phyloP scores from a whole-genome alignment of 2,888 invertebrate genomes.

The Diaphora mendica region DNA sequence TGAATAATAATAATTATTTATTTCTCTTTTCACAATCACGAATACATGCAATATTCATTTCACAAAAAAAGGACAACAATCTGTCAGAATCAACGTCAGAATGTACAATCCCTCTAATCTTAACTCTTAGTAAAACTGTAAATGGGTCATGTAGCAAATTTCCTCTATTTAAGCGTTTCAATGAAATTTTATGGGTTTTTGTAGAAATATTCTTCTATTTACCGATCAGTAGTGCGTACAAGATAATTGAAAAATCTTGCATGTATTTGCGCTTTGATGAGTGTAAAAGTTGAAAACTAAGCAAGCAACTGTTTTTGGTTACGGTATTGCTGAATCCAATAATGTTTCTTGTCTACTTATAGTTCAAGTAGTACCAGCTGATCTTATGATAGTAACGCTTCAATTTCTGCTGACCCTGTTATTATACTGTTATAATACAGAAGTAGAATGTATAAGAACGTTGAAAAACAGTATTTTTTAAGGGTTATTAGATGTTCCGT shows the following conservation, averaged over 20 bases:
- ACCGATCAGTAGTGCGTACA: not conserved
- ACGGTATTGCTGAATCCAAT: constrained; percentile 7
- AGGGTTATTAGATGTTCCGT: constrained; percentile 8
- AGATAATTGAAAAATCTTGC: not conserved
- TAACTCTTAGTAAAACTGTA: not conserved
- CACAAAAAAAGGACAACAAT: too few species aligned
- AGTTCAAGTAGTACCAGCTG: constrained; percentile 13
- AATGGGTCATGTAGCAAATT: not conserved
- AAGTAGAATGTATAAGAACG: constrained; percentile 2
- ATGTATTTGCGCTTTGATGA: not conserved
- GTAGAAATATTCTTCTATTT: not conserved
- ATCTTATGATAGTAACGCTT: constrained; percentile 18
- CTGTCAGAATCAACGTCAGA: too few species aligned
- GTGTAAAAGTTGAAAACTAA: constrained; percentile 8
- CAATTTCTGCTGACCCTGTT: constrained; percentile 7
- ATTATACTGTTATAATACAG: constrained; percentile 14
- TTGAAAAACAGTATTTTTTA: constrained; percentile 10
- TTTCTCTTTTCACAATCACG: too few species aligned
- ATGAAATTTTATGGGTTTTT: not conserved
- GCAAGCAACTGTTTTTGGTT: not conserved
- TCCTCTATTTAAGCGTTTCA: not conserved
- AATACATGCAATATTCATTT: too few species aligned
- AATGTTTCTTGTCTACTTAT: too few species aligned
- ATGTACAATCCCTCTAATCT: too few species aligned
- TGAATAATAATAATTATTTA: too few species aligned